Evolutionary conservation across 2,888 invertebrate genomes (phyloP), one percentile per base, ranked within the genome.

Genomic region (Exephanes ischioxanthus): DNA sequence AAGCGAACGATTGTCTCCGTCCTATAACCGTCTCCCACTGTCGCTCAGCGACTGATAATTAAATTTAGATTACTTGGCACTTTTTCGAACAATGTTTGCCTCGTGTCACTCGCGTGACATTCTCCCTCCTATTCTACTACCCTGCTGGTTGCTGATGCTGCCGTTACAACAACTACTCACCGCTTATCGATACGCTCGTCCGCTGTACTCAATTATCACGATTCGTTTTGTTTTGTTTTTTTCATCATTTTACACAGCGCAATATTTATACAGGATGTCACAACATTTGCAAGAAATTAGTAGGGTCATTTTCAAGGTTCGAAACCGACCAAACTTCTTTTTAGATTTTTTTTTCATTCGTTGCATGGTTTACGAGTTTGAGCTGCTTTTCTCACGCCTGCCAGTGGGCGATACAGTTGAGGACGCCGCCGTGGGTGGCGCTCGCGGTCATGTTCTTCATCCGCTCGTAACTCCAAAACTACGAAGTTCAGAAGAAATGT

Each of bases 61-160:
- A 71, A 82, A 82, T 82, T 85, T 85, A 82, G 82, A 79, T 81
- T 84, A 82, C 85, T 85, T 85, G 85, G 85, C 85, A 85, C 85
- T 85, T 85, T 83, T 78, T 33, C 37, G 45, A 83, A 84, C 73
- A 55, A 70, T 77, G 58, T 73, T 81, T 84, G 84, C 81, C 81
- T 70, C 75, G 53, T 75, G 63, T 45, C 66, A 75, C 45, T 55
- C 61, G n/a, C 63, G 71, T 63, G 68, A 79, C 58, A n/a, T 30
- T 51, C 58, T 41, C 55, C 53, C 19, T 2, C 30, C 33, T 51
- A 77, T 16, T 11, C 58, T 68, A 83, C 72, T 83, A 73, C 58
- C 78, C 76, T 80, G 80, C 77, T 33, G 61, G 61, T 6, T 61
- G 61, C 61, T 33, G 61, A 61, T 61, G 33, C 33, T 30, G 33